Percentiles rank a stretch among this genome's conserved stretches.
Evolutionary conservation across 1,140 invertebrate genomes (phyloP).

Genomic region (Aphaenogaster floridana): DNA sequence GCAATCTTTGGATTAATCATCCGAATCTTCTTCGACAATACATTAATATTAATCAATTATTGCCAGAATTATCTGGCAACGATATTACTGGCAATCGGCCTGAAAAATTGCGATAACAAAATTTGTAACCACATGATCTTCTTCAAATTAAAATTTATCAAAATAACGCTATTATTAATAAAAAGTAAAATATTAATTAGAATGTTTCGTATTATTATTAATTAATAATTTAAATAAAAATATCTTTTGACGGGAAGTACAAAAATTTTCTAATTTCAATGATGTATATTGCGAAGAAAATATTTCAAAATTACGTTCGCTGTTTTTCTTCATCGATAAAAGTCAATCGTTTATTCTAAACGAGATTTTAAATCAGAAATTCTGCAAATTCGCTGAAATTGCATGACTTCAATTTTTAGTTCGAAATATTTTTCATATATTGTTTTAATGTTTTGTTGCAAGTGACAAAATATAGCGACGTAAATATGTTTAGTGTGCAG

Average conservation of each 20-base stretch:
- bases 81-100: not conserved
- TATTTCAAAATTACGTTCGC: not conserved
- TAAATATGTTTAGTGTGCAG: not conserved
- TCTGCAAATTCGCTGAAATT: not conserved
- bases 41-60: not conserved
- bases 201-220: not conserved
- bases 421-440: not conserved
- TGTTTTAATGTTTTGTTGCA: not conserved
- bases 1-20: not conserved
- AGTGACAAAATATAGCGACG: not conserved
- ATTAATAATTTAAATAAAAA: conserved; percentile 4
- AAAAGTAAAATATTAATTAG: not conserved
- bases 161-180: not conserved
- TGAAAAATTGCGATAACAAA: not conserved
- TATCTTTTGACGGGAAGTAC: not conserved
- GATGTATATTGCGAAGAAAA: not conserved
- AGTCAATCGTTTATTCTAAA: not conserved
- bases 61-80: not conserved
- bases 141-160: not conserved
- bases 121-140: not conserved
- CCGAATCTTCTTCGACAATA: not conserved
- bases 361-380: not conserved
- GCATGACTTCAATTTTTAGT: not conserved
- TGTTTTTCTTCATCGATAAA: not conserved
- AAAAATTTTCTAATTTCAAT: not conserved